A percentile compares a stretch with the other conserved stretches of the same genome.
phyloP scores from a whole-genome alignment of 2,113 vertebrate genomes.

The Dunckerocampus dactyliophorus region DNA sequence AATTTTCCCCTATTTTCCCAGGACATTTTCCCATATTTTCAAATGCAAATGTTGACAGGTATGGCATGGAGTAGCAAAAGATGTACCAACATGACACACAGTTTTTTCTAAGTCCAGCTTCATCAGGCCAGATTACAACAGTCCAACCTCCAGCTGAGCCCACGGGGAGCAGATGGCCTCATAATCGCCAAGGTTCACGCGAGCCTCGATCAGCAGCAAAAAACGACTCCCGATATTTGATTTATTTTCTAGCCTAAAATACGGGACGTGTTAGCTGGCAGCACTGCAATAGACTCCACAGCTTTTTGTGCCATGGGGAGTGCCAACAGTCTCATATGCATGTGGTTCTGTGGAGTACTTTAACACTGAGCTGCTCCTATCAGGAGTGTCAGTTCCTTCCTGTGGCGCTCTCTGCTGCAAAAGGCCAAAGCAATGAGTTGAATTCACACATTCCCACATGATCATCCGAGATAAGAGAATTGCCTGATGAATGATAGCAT shows the following conservation, averaged over 20 bases:
- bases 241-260: conserved; percentile 50
- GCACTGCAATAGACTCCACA: conserved; percentile 24
- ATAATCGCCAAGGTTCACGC: conserved; percentile 63
- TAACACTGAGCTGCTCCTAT: not conserved
- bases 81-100: conserved; percentile 23
- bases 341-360: conserved; percentile 5
- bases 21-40: too few relatives aligned
- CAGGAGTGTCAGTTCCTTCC: not conserved
- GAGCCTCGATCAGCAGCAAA: conserved; percentile 48
- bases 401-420: conserved; percentile 11
- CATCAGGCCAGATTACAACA: conserved; percentile 62
- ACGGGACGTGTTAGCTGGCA: conserved; percentile 36
- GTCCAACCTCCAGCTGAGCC: conserved; percentile 62
- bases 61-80: conserved; percentile 27
- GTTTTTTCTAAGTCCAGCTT: conserved; percentile 32
- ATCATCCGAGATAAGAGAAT: conserved; percentile 21
- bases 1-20: too few relatives aligned
- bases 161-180: conserved; percentile 71
- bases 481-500: conserved; percentile 28
- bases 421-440: conserved; percentile 11
- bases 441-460: conserved; percentile 20
- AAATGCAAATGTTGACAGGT: not conserved
- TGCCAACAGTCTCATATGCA: conserved; percentile 6
- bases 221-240: conserved; percentile 43
- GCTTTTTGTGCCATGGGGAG: conserved; percentile 3